Percentiles rank a stretch among this genome's conserved stretches.
Conservation (phyloP, 2,888 invertebrate species). For the Oscheius sp. region DNA sequence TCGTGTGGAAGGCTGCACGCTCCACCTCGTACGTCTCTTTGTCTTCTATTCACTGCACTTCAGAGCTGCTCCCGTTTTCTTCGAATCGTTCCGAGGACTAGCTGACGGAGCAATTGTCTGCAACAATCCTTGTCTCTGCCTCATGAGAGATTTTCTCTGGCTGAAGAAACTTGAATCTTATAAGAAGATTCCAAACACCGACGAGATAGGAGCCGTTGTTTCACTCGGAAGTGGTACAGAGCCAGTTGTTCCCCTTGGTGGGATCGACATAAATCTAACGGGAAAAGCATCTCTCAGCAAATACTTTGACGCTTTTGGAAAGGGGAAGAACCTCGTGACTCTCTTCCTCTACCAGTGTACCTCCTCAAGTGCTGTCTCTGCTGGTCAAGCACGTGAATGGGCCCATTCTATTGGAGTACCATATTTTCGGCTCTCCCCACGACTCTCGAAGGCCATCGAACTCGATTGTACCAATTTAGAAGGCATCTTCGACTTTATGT, state of each 20-base stretch:
- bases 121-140: constrained; percentile 47
- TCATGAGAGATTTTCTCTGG: constrained; percentile 43
- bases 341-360: constrained; percentile 80
- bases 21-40: too few species aligned
- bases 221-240: constrained; percentile 80
- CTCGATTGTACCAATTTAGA: constrained; percentile 84
- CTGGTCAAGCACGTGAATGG: constrained; percentile 91
- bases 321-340: constrained; percentile 83
- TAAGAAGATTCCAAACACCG: constrained; percentile 36
- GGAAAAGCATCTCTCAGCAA: neutral
- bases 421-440: constrained; percentile 83
- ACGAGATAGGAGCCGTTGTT: constrained; percentile 79
- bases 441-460: constrained; percentile 83
- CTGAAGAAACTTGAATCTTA: constrained; percentile 47
- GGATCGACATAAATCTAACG: constrained; percentile 42
- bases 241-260: constrained; percentile 68
- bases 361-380: constrained; percentile 70
- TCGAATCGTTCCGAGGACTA: constrained; percentile 44
- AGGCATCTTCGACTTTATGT: constrained; percentile 39
- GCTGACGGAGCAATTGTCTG: constrained; percentile 50
- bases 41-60: too few species aligned
- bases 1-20: constrained; percentile 47
- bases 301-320: constrained; percentile 15
- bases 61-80: constrained; percentile 50
- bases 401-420: constrained; percentile 86